phyloP scores from a whole-genome alignment of 2,888 invertebrate species.

The Drosophila neonasuta region DNA sequence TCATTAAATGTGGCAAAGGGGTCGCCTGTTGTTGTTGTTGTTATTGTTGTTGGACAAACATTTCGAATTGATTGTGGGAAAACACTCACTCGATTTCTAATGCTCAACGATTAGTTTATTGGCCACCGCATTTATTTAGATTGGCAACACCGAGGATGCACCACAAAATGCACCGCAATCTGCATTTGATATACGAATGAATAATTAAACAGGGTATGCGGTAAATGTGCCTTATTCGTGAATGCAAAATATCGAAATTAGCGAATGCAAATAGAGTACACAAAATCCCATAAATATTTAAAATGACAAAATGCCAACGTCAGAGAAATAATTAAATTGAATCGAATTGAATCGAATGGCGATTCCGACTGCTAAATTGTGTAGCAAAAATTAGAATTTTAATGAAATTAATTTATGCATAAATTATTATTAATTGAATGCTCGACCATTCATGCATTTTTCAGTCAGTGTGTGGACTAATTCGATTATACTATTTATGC shows the following conservation, averaged over 20 bases:
- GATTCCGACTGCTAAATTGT: conserved; percentile 5
- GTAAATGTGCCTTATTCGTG: conserved; percentile 7
- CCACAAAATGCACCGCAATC: conserved; percentile 46
- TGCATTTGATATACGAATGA: conserved; percentile 47
- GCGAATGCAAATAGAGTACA: conserved; percentile 34
- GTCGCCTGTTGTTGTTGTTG: neutral
- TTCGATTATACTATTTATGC: conserved; percentile 44
- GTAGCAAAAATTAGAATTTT: conserved; percentile 29
- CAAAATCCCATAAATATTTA: conserved; percentile 60
- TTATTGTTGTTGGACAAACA: neutral
- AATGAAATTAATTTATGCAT: conserved; percentile 51
- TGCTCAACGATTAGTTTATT: neutral
- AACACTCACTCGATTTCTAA: neutral
- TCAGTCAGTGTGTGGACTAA: conserved; percentile 25
- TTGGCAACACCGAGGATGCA: neutral
- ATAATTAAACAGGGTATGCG: conserved; percentile 14
- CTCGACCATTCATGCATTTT: conserved; percentile 18
- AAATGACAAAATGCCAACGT: conserved; percentile 28
- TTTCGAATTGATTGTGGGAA: neutral
- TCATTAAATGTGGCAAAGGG: neutral
- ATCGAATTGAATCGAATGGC: neutral
- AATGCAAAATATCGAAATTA: neutral
- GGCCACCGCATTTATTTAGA: neutral
- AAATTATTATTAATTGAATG: conserved; percentile 39
- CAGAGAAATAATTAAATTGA: conserved; percentile 30